Evolutionary conservation across 2,797 vertebrate genomes (phyloP).

Genomic region (Sebastiscus tertius): DNA sequence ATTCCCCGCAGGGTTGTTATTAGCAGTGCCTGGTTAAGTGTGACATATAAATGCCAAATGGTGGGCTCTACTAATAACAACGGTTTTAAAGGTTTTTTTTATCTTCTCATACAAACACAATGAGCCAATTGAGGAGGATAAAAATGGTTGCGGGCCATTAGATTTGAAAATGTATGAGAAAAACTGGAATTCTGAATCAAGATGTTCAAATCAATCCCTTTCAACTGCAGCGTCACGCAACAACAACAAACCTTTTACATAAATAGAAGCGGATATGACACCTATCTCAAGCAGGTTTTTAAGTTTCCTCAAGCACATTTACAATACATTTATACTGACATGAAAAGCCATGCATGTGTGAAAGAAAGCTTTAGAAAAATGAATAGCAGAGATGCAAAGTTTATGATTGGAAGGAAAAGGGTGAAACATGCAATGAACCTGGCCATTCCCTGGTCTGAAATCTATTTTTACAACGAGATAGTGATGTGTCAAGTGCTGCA

Average conservation of each 20-base stretch:
- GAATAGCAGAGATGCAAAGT: background rate
- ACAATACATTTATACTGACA: background rate
- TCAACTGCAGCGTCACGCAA: background rate
- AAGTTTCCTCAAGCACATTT: background rate
- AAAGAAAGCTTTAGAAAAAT: conserved; percentile 1
- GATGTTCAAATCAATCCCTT: background rate
- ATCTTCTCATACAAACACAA: background rate
- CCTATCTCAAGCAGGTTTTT: background rate
- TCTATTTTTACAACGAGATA: background rate
- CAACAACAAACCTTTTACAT: conserved; percentile 1
- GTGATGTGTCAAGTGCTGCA: background rate
- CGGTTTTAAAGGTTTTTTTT: background rate
- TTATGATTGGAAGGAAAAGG: background rate
- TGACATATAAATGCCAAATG: background rate
- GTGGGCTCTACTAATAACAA: background rate
- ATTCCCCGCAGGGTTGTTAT: background rate
- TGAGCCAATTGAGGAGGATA: background rate
- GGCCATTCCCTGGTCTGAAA: background rate
- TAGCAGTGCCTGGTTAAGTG: background rate
- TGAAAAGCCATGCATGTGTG: background rate
- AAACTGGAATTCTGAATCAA: background rate
- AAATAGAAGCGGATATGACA: background rate
- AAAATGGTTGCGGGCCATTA: background rate
- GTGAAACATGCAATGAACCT: background rate
- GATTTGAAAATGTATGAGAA: background rate